Evolutionary conservation across 2,888 invertebrate genomes (phyloP).

Genomic region (Campaea margaritaria): DNA sequence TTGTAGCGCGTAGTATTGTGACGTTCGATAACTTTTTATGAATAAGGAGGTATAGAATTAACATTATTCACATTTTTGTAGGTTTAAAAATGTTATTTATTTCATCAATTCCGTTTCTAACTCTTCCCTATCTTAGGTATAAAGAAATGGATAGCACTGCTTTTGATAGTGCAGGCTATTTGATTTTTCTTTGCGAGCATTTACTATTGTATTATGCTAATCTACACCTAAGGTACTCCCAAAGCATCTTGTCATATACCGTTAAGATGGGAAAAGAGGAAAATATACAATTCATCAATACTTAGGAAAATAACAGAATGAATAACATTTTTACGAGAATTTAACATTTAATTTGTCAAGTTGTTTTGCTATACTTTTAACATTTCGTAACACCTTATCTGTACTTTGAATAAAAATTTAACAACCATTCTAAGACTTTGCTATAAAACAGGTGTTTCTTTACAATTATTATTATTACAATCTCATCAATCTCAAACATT

Average conservation of each 20-base stretch:
- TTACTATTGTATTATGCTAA: no score
- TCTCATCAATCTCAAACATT: slow-evolving; percentile 27
- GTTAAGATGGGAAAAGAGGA: no score
- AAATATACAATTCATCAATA: no score
- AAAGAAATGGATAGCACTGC: background rate
- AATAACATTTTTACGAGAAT: no score
- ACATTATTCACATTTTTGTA: background rate
- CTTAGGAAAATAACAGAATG: no score
- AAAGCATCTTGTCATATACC: no score
- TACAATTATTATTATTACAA: slow-evolving; percentile 21
- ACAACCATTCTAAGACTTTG: slow-evolving; percentile 1
- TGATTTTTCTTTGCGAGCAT: no score
- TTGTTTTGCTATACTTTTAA: no score
- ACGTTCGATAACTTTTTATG: no score
- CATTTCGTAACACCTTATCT: background rate
- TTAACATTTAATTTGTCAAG: no score
- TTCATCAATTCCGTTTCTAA: background rate
- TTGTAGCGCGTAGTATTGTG: no score
- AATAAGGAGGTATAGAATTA: background rate
- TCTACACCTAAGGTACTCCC: no score
- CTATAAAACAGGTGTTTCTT: slow-evolving; percentile 6
- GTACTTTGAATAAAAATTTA: slow-evolving; percentile 8
- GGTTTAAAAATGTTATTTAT: background rate
- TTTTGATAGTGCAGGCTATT: background rate
- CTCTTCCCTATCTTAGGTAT: background rate